Conservation (phyloP, 2,797 vertebrate genomes). For the Synaphobranchus kaupii region DNA sequence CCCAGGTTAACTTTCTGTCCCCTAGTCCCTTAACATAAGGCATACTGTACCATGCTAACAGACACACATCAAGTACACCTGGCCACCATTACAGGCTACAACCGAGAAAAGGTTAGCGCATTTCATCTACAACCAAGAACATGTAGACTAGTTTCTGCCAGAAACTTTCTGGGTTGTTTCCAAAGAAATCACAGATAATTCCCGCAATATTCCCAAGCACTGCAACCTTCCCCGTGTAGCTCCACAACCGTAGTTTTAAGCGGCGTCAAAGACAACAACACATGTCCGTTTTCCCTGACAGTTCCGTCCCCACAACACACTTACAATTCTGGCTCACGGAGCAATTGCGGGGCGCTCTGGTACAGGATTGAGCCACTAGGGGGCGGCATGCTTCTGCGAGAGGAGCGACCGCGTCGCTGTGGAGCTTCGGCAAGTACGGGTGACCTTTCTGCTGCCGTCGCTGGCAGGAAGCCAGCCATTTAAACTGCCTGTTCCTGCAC, state of each 20-base stretch:
- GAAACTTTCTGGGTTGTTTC: no score
- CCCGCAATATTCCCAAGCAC: neutral
- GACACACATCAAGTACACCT: neutral
- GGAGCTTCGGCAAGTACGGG: neutral
- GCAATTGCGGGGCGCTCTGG: neutral
- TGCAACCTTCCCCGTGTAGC: neutral
- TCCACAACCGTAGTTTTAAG: neutral
- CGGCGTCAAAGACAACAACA: neutral
- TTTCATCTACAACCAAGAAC: neutral
- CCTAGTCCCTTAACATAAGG: neutral
- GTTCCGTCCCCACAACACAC: neutral
- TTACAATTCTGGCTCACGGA: neutral
- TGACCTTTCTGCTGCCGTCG: slow-evolving; percentile 26
- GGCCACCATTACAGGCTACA: neutral
- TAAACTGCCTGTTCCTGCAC: neutral
- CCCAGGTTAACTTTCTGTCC: neutral
- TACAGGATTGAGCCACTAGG: slow-evolving; percentile 52
- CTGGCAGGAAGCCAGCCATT: slow-evolving; percentile 1
- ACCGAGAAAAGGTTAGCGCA: neutral
- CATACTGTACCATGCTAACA: neutral
- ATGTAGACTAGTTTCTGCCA: neutral
- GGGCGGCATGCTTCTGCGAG: slow-evolving; percentile 54
- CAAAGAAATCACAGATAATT: neutral
- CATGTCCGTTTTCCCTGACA: neutral
- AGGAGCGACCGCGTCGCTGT: slow-evolving; percentile 16